Evolutionary conservation across 2,113 vertebrate genomes (phyloP), one percentile per base, ranked within the genome.

Genomic region (Ondatra zibethicus): DNA sequence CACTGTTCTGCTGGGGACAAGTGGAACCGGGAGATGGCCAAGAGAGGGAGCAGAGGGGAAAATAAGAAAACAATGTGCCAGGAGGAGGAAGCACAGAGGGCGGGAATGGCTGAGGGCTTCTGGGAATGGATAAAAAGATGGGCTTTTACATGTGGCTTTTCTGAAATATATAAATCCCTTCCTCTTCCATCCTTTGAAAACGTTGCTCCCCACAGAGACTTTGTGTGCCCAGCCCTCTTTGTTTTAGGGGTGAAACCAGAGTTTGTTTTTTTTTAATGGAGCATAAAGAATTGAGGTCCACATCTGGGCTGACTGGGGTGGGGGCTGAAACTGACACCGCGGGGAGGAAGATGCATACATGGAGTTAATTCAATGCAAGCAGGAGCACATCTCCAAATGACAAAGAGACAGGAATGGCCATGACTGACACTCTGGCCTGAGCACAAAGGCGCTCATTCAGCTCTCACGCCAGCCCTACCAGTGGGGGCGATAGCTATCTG

Each of bases 181-280:
- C 94, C 47, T 87, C 88, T 80, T 3, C 73, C 31, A 36, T 73
- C 92, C 94, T 97, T 94, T 95, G 88, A 91, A 97, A 95, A 94
- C 42, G n/a, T 42, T 76, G 89, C 94, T 93, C 81, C 96, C 96
- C 94, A 85, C 95, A 55, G 97, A 92, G 96, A 66, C 86, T 97
- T 96, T 98, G 96, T 98, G 66, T 94, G 52, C 86, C 88, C 76
- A 58, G 96, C 81, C 72, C 0, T 72, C 96, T 97, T 97, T 97
- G 97, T 97, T 98, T 98, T 94, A 96, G 89, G 85, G 81, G 92
- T 63, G 81, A 96, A 61, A 66, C 76, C 39, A 78, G 68, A 72
- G 68, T 72, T 70, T 70, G 68, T 66, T 80, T 21, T 86, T 94
- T 92, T 94, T 96, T 88, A 91, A 91, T 42, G 58, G 91, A 95